Base-by-base conservation (phyloP, 2,888 invertebrate species). In the Melanargia galathea region DNA sequence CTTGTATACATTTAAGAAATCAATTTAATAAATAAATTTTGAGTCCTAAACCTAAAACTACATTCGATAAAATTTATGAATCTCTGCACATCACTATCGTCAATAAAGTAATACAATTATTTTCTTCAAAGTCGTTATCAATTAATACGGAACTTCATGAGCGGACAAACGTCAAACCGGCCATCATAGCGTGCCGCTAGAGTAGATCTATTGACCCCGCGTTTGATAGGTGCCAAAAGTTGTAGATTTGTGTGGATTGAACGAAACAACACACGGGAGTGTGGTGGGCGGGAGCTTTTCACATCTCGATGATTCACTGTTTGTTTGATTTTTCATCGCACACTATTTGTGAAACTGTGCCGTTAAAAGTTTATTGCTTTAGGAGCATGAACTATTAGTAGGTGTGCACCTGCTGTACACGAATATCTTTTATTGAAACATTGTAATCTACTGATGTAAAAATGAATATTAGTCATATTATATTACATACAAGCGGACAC, bases 151-250 rank as follows among this genome's bases (percentile, higher is more conserved):
- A n/a, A n/a, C n/a, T n/a, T n/a, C n/a, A n/a, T n/a, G n/a, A n/a
- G n/a, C n/a, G n/a, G n/a, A n/a, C n/a, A n/a, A n/a, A n/a, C n/a
- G n/a, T n/a, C n/a, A n/a, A n/a, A n/a, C n/a, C n/a, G n/a, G n/a
- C n/a, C n/a, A n/a, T n/a, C n/a, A n/a, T n/a, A n/a, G n/a, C n/a
- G n/a, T n/a, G n/a, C n/a, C n/a, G n/a, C n/a, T n/a, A n/a, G n/a
- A n/a, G n/a, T n/a, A 54, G 60, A 63, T 66, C 51, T 52, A 62
- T 63, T 65, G 70, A 70, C 68, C 70, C 60, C 58, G 38, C n/a
- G 58, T 64, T 67, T 65, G 30, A 64, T 67, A 63, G 56, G 62
- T 58, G 49, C 46, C 49, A 59, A 69, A 70, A 67, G 40, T 61
- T 58, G 62, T 60, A 60, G 63, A 65, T 58, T n/a, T 62, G 58